Evolutionary conservation across 2,888 invertebrate genomes (phyloP), one percentile per base, ranked within the genome.

Genomic region (Oxyscelio sp.): DNA sequence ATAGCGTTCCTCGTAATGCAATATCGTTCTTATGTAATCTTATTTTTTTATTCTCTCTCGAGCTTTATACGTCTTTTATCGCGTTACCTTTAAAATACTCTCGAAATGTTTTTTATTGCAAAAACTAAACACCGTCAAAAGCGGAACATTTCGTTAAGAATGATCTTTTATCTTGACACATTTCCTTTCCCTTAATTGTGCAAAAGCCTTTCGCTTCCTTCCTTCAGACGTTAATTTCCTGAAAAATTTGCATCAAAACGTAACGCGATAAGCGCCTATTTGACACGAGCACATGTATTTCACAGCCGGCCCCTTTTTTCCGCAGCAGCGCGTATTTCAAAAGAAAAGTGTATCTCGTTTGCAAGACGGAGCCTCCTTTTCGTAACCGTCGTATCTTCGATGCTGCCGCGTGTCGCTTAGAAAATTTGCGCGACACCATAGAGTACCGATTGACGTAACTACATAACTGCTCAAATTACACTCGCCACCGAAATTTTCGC

Each of bases 381-480:
- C 27, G 21, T 43, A 66, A 78, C 71, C 63, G 48, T 48, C 56
- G 63, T 43, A 58, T 80, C 56, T 71, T 15, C 38, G 17, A 75
- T 56, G 77, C 61, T 31, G 24, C 40, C 48, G 56, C 65, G 40
- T 38, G 50, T 50, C 34, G 40, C 59, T 81, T 68, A 74, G 56
- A 68, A 48, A 74, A 48, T 70, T 74, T 68, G n/a, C 61, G 65
- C 73, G 81, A 54, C 59, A 54, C 13, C 54, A 43, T 52, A 59
- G 61, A 61, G 38, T 50, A 48, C 38, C 56, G 63, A 1, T 63
- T 71, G 50, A 65, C 65, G 56, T 27, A 54, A 70, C 52, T 61
- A 68, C 43, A 80, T 54, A 81, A 54, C 75, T 82, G 81, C 81
- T 82, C 74, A 61, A 81, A 61, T 34, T 63, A 45, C 43, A 52